Evolutionary conservation across 23 tunicate genomes (phyloP), one percentile per base, ranked within the genome.

Genomic region (Phallusia fumigata): DNA sequence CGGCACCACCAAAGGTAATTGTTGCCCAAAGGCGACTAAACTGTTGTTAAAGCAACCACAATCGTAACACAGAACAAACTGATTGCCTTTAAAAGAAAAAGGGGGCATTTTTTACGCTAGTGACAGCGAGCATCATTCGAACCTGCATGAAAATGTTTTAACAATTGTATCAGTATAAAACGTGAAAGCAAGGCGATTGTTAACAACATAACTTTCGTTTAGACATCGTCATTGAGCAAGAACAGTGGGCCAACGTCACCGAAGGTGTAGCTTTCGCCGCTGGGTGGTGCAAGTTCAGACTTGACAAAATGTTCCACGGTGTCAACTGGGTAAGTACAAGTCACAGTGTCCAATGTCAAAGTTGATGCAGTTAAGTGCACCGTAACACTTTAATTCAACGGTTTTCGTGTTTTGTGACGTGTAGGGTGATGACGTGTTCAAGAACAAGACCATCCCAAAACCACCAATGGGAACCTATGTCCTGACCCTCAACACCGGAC

Each of bases 401-500:
- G 13, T 24, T 58, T 58, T 1, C 58, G 16, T 69, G 12, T 15
- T 74, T 74, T 74, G 3, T 19, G 22, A 32, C 40, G 36, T 32
- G 12, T 34, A 74, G 77, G 77, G 77, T 16, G 40, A 74, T 32
- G 77, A 74, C 16, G n/a, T 33, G 5, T 19, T 33, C 19, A 74
- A 74, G 40, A 74, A 32, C 40, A 31, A 52, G 52, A 75, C 89
- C 90, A 30, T 32, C 74, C 19, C 85, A 81, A 86, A 86, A 50
- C 90, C 90, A 32, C 36, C 5, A 1, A 15, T 6, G 0, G 90
- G 90, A 73, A 53, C 53, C 12, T 86, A 28, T 33, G 84, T 80
- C 11, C 81, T 86, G 2, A 78, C 76, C 31, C 18, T 86, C 31
- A 35, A 86, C 78, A 53, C 80, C 24, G 90, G 90, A 50, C 80